Percentiles rank a stretch among this genome's conserved stretches.
phyloP scores from a whole-genome alignment of 2,113 vertebrate species.

The Oenanthe oenanthe region DNA sequence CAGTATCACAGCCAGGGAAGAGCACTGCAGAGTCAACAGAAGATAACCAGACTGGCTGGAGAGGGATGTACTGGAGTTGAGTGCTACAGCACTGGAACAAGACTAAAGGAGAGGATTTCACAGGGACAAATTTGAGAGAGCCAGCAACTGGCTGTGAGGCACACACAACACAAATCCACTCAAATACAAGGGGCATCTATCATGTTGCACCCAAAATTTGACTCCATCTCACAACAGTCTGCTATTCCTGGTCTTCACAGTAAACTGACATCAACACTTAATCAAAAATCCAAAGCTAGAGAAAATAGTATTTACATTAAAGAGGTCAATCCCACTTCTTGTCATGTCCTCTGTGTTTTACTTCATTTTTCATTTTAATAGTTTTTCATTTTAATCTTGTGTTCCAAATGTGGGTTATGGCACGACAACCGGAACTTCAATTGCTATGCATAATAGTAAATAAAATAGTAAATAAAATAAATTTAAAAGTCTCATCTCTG shows the following conservation, averaged over 20 bases:
- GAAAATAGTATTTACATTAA: not conserved
- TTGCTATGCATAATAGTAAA: not conserved
- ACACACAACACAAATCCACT: not conserved
- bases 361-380: not conserved
- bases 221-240: not conserved
- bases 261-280: not conserved
- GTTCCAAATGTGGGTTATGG: not conserved
- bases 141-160: not conserved
- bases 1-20: not conserved
- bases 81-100: not conserved
- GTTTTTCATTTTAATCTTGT: not conserved
- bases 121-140: not conserved
- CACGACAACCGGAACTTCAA: not conserved
- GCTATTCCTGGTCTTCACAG: not conserved
- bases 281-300: not conserved
- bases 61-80: not conserved
- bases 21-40: not conserved
- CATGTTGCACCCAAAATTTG: not conserved
- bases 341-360: not conserved
- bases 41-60: not conserved
- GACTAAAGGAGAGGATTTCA: constrained; percentile 4
- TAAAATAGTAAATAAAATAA: not conserved
- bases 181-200: not conserved
- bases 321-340: not conserved
- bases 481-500: not conserved